phyloP scores from a whole-genome alignment of 2,113 vertebrate genomes.

The Phrynosoma platyrhinos region DNA sequence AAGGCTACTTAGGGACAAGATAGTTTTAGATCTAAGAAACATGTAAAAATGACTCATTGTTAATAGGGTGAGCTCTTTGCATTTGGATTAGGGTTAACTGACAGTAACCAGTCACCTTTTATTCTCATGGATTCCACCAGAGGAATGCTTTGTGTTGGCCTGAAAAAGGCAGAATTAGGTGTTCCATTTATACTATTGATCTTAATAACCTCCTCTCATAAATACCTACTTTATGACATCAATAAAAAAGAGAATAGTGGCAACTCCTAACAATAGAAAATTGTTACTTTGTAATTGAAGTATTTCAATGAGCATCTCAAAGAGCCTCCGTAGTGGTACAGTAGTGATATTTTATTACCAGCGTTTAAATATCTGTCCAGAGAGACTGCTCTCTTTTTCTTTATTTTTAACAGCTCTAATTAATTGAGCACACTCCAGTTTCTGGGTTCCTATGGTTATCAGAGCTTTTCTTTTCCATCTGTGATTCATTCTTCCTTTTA shows the following conservation, averaged over 20 bases:
- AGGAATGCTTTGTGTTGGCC: conserved; percentile 70
- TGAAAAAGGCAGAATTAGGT: conserved; percentile 77
- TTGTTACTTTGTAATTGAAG: conserved; percentile 70
- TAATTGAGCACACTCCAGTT: conserved; percentile 69
- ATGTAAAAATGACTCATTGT: conserved; percentile 72
- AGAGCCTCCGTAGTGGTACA: conserved; percentile 58
- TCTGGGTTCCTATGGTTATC: conserved; percentile 61
- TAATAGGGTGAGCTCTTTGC: conserved; percentile 77
- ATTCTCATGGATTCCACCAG: conserved; percentile 60
- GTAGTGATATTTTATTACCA: conserved; percentile 54
- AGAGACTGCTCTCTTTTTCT: conserved; percentile 62
- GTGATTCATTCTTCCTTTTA: conserved; percentile 53
- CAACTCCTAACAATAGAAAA: conserved; percentile 71
- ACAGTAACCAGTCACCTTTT: conserved; percentile 73
- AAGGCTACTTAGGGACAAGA: conserved; percentile 73
- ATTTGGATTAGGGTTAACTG: conserved; percentile 79
- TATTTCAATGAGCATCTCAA: conserved; percentile 61
- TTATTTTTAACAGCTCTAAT: conserved; percentile 71
- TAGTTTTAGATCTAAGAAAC: conserved; percentile 75
- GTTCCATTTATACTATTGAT: conserved; percentile 78
- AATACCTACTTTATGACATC: conserved; percentile 79
- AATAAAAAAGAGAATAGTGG: conserved; percentile 73
- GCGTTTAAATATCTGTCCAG: conserved; percentile 62
- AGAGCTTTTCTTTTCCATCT: conserved; percentile 62
- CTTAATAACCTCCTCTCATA: conserved; percentile 79